A percentile compares a stretch with the other conserved stretches of the same genome.
Conservation (phyloP, 2,797 vertebrate genomes). For the Epinephelus coioides region DNA sequence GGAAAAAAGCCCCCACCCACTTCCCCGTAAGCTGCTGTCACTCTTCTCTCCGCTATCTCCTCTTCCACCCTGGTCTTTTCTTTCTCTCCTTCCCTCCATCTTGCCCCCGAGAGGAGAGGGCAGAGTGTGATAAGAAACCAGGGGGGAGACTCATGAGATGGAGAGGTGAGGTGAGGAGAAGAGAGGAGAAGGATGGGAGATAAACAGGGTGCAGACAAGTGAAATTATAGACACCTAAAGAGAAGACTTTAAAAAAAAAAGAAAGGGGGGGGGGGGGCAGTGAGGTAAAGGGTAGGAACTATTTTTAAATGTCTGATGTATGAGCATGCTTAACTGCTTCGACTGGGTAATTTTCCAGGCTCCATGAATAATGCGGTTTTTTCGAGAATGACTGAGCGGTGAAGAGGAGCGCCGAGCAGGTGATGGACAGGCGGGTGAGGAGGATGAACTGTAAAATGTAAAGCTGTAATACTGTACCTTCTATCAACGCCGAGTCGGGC, state of each 20-base stretch:
- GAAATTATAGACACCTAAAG: conserved; percentile 51
- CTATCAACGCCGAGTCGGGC: conserved; percentile 1
- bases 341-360: conserved; percentile 54
- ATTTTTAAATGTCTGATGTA: conserved; percentile 68
- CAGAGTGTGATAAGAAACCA: conserved; percentile 67
- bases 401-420: conserved; percentile 35
- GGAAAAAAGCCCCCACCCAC: conserved; percentile 25
- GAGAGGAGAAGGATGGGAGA: conserved; percentile 54
- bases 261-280: neutral
- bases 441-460: conserved; percentile 52
- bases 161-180: conserved; percentile 38
- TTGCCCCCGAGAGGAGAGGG: conserved; percentile 63
- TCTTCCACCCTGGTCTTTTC: conserved; percentile 48
- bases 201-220: conserved; percentile 52
- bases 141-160: conserved; percentile 52
- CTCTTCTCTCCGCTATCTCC: conserved; percentile 68
- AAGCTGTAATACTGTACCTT: conserved; percentile 30
- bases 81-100: conserved; percentile 53
- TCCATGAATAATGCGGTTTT: conserved; percentile 64
- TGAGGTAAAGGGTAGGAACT: conserved; percentile 47
- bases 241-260: conserved; percentile 1
- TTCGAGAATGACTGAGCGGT: conserved; percentile 31
- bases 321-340: conserved; percentile 64
- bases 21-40: conserved; percentile 74
- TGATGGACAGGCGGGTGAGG: conserved; percentile 57